Percentiles rank a stretch among this genome's conserved stretches.
phyloP scores from a whole-genome alignment of 2,888 invertebrate genomes.

The Rhopalosiphum nymphaeae region DNA sequence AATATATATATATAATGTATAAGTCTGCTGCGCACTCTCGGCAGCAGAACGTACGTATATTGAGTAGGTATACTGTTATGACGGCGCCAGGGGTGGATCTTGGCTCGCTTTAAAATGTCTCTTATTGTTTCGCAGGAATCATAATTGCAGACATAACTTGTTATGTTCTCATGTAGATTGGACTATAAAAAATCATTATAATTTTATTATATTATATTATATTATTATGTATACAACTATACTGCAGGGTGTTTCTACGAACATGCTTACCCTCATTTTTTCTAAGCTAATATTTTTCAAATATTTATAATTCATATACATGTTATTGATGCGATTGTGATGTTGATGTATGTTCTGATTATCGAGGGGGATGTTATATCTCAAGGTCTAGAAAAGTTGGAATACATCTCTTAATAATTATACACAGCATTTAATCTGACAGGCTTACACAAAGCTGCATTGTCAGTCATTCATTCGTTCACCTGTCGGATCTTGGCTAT shows the following conservation, averaged over 20 bases:
- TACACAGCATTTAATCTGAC: neutral
- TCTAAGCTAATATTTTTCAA: neutral
- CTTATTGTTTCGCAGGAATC: neutral
- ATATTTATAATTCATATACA: neutral
- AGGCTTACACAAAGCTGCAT: neutral
- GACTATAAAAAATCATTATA: neutral
- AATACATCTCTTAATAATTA: neutral
- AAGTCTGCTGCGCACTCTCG: neutral
- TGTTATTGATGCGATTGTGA: neutral
- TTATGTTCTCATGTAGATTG: neutral
- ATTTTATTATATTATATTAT: neutral
- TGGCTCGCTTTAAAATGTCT: neutral
- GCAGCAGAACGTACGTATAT: neutral
- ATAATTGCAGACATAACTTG: neutral
- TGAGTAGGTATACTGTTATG: neutral
- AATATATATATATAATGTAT: neutral
- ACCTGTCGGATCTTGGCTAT: neutral
- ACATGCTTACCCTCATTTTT: too few relatives aligned
- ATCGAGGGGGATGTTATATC: neutral
- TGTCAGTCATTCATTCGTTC: neutral
- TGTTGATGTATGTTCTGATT: neutral
- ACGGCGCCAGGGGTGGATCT: neutral
- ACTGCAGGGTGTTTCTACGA: too few relatives aligned
- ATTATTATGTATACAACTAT: neutral
- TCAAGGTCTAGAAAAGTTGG: neutral